Evolutionary conservation across 1,140 invertebrate species (phyloP).

Genomic region (Drepana arcuata): DNA sequence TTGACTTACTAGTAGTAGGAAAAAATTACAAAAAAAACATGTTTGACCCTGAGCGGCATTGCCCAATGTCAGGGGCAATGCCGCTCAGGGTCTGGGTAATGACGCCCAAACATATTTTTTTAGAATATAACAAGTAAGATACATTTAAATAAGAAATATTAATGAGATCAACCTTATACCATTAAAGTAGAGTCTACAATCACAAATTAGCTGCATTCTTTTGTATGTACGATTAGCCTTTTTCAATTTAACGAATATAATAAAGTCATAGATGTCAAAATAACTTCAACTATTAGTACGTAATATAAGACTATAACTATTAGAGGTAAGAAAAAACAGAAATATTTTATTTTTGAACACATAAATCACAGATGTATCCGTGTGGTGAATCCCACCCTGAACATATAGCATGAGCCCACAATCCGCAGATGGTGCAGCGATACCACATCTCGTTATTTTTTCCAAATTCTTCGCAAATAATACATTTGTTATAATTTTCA

Average conservation of each 20-base stretch:
- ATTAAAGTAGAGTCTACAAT: constrained; percentile 17
- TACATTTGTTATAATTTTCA: constrained; percentile 26
- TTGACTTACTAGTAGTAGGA: not conserved
- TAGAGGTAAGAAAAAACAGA: constrained; percentile 3
- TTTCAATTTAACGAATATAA: constrained; percentile 11
- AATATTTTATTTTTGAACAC: constrained; percentile 2
- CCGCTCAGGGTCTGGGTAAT: constrained; percentile 16
- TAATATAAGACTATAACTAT: not conserved
- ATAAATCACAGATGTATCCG: constrained; percentile 28
- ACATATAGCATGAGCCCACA: constrained; percentile 30
- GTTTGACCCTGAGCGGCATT: constrained; percentile 1
- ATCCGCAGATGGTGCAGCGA: constrained; percentile 23
- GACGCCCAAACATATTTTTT: constrained; percentile 22
- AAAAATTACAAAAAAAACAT: not conserved
- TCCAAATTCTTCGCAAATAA: constrained; percentile 25
- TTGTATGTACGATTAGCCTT: constrained; percentile 10
- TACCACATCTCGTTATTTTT: constrained; percentile 35
- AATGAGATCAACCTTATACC: constrained; percentile 16
- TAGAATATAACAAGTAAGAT: constrained; percentile 17
- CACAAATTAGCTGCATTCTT: constrained; percentile 12
- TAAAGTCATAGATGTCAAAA: constrained; percentile 8
- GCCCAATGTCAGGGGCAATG: constrained; percentile 11
- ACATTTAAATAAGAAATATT: constrained; percentile 19
- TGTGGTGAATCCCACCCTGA: constrained; percentile 27
- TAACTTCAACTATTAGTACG: constrained; percentile 11